Evolutionary conservation across 1,140 invertebrate species (phyloP).

Genomic region (Pteromalus puparum): DNA sequence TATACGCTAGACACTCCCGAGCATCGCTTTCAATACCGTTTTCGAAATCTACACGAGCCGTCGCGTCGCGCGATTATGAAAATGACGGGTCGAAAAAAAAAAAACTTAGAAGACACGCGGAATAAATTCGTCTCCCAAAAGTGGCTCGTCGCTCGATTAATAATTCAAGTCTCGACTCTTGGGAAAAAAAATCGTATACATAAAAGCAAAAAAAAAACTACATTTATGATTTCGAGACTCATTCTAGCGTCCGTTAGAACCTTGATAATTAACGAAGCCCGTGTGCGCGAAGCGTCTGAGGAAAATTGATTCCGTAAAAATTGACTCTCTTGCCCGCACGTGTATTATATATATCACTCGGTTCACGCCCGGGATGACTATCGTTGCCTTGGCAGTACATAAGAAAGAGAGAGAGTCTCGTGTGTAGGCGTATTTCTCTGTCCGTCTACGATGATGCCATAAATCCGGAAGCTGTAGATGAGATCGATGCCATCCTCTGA

Average conservation of each 20-base stretch:
- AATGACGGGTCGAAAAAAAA: neutral
- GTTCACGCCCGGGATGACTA: neutral
- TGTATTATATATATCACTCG: neutral
- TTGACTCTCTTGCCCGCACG: neutral
- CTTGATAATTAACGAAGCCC: constrained; percentile 25
- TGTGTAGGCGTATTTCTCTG: neutral
- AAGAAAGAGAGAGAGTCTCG: neutral
- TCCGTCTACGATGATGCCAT: neutral
- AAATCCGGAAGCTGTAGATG: neutral
- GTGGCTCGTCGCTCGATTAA: neutral
- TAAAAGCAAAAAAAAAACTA: constrained; percentile 16
- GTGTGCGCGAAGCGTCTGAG: neutral
- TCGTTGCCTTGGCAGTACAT: neutral
- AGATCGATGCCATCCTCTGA: neutral
- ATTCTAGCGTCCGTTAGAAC: neutral
- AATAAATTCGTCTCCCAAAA: neutral
- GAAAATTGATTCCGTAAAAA: neutral
- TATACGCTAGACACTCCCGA: neutral
- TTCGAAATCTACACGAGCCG: neutral
- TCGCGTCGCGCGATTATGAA: neutral
- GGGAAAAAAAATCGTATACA: neutral
- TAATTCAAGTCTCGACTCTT: neutral
- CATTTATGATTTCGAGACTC: neutral
- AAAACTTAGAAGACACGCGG: no score
- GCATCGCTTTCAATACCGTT: neutral